phyloP scores from a whole-genome alignment of 2,888 invertebrate species.

The Heliconius charithonia region DNA sequence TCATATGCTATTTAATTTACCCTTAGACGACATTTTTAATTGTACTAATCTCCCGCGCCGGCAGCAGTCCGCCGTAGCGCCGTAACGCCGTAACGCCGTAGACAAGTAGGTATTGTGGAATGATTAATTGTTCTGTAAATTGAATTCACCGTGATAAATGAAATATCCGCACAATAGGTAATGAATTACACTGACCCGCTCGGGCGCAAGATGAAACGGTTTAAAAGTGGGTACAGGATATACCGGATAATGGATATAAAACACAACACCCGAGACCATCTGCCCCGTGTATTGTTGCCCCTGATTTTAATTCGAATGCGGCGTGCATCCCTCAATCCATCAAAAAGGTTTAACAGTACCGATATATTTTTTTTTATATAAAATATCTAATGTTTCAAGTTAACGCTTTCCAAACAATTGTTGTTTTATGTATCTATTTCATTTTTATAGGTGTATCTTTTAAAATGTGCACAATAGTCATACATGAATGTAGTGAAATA shows the following conservation, averaged over 20 bases:
- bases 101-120: constrained; percentile 81
- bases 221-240: constrained; percentile 75
- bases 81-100: constrained; percentile 69
- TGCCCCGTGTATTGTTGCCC: constrained; percentile 54
- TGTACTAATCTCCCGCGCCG: constrained; percentile 48
- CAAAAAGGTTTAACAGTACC: constrained; percentile 5
- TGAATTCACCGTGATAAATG: constrained; percentile 84
- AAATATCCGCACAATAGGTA: constrained; percentile 83
- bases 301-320: constrained; percentile 19
- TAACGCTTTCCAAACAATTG: background rate
- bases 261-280: constrained; percentile 75
- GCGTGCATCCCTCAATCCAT: constrained; percentile 12
- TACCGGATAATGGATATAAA: constrained; percentile 72
- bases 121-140: constrained; percentile 84
- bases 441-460: background rate
- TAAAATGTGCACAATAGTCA: background rate
- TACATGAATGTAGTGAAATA: background rate
- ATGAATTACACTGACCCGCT: constrained; percentile 82
- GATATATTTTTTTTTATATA: background rate
- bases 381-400: background rate
- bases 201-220: constrained; percentile 79
- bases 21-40: constrained; percentile 17
- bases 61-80: constrained; percentile 70
- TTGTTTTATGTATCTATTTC: background rate
- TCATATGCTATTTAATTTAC: constrained; percentile 12